Evolutionary conservation across 2,888 invertebrate species (phyloP), one percentile per base, ranked within the genome.

Genomic region (Perizoma affinitatum): DNA sequence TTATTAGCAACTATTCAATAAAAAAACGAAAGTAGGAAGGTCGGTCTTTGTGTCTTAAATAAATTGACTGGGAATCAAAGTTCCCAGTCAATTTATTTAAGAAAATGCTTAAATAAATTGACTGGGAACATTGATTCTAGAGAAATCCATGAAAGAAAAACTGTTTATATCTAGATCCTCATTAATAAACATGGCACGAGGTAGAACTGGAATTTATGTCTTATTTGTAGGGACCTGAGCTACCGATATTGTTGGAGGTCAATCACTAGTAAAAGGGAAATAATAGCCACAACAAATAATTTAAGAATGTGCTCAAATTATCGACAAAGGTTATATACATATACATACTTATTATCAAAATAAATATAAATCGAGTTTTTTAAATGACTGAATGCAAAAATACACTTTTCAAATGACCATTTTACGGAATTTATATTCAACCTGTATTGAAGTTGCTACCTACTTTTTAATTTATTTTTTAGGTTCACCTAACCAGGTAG

Each of bases 401-500:
- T 22, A 3, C 22, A 22, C 1, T 22, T 22, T 22, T 22, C 22
- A 22, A 22, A 22, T 22, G 1, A 22, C 22, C 22, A 22, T 22
- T 2, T 22, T 22, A 22, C 22, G 1, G 22, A 22, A 22, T 22
- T 2, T 22, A 2, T 22, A 22, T 22, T 22, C 22, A 3, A 22
- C 22, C 22, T 22, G 1, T 38, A 38, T 38, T 4, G 7, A 38
- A 38, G 38, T 38, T 6, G 38, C 3, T 38, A 38, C 38, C 22
- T 22, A 22, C 1, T 7, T 38, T 38, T 38, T 38, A 34, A 34
- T 10, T 22, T 34, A 51, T 36, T 47, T 52, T 78, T 75, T 63
- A 90, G 90, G 89, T 49, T 72, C 78, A 35, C 80, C 80, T 42
- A 94, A 94, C 68, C 95, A 92, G 90, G 93, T 93, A 11, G 88